Evolutionary conservation across 2,113 vertebrate genomes (phyloP), one percentile per base, ranked within the genome.

Genomic region (Pedionomus torquatus): DNA sequence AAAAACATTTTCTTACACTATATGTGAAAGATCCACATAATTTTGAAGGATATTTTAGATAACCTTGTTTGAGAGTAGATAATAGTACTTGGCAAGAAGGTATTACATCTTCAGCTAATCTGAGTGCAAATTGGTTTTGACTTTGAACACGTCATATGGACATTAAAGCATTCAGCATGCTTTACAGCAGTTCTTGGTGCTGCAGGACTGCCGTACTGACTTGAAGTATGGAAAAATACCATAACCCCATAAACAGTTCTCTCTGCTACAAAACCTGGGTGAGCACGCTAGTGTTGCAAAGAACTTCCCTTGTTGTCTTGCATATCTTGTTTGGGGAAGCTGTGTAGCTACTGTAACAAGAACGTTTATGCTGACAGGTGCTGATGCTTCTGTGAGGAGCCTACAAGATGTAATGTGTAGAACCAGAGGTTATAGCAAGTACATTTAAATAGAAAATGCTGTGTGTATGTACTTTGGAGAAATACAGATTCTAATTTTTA

Each of bases 1-100:
- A 17, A 43, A 81, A 65, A 11, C 0, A 0, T 17, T 49, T 69
- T 71, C 66, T 89, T 65, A 31, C 4, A 43, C 4, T 58, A 8
- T 8, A 10, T 48, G 37, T 74, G 65, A 72, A 69, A 41, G 8
- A 55, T 64, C 44, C 2, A 3, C 0, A 0, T 52, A 51, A 30
- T 77, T 89, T 79, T 83, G 10, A 82, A 86, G 33, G 35, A 18
- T 63, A 25, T 60, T 65, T 76, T 71, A 44, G 10, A 7, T 85
- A 76, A 82, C 30, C 43, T 81, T 65, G 33, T 25, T 82, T 86
- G 66, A 65, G 18, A 83, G 64, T 8, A 65, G 14, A 8, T 85
- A 17, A 2, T 78, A 25, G 8, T 75, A 71, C 48, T 63, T 87
- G 39, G 5, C 23, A 79, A 39, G 44, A 83, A 54, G 39, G 39